Percentiles rank a stretch among this genome's conserved stretches.
Evolutionary conservation across 2,113 vertebrate genomes (phyloP).

Genomic region (Butorides virescens): DNA sequence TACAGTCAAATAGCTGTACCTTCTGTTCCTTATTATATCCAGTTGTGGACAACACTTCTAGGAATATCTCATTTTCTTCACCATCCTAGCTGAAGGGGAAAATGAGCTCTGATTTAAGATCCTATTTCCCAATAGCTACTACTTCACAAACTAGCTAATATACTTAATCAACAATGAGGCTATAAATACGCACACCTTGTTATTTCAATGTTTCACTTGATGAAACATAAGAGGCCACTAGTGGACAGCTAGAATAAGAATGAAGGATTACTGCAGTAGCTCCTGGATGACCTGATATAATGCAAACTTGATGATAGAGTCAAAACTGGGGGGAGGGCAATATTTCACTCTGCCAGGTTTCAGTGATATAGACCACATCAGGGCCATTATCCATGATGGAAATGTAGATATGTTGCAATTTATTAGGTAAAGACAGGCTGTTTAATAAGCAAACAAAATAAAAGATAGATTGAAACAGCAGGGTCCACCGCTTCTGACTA

Average conservation of each 20-base stretch:
- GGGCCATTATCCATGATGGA: conserved; percentile 20
- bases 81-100: neutral
- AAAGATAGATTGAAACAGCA: neutral
- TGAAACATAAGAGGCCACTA: conserved; percentile 45
- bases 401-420: conserved; percentile 35
- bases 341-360: conserved; percentile 43
- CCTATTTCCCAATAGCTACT: conserved; percentile 27
- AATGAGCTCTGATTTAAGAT: conserved; percentile 56
- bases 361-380: conserved; percentile 27
- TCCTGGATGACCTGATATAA: conserved; percentile 48
- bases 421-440: conserved; percentile 24
- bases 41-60: conserved; percentile 33
- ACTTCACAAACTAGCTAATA: conserved; percentile 38
- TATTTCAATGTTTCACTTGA: conserved; percentile 46
- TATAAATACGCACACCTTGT: conserved; percentile 53
- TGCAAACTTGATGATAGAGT: conserved; percentile 27
- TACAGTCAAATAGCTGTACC: neutral
- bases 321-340: conserved; percentile 10
- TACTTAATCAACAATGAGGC: conserved; percentile 43
- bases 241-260: conserved; percentile 58
- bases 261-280: conserved; percentile 47
- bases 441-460: conserved; percentile 33
- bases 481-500: neutral
- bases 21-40: neutral
- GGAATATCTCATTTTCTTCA: conserved; percentile 18